Percentiles rank a stretch among this genome's conserved stretches.
Evolutionary conservation across 1,140 invertebrate species (phyloP).

Genomic region (Drosophila repleta): DNA sequence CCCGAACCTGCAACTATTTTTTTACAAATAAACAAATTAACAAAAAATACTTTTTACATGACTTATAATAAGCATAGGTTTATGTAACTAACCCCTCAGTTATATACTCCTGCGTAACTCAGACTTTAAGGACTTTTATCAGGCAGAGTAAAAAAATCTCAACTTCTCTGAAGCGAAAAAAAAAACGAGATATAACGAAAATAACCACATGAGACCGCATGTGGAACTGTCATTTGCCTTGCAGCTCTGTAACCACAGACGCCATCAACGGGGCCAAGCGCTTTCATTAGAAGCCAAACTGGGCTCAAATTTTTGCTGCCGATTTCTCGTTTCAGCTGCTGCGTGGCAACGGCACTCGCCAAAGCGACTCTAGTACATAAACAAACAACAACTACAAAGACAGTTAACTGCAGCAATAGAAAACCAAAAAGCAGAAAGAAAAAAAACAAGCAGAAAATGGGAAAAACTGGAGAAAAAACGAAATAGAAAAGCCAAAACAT

Average conservation of each 20-base stretch:
- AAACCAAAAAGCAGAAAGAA: background rate
- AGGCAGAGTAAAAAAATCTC: background rate
- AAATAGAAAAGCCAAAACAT: constrained; percentile 44
- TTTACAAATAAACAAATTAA: too few relatives aligned
- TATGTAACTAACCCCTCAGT: too few relatives aligned
- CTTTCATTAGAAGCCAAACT: constrained; percentile 77
- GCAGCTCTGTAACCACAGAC: constrained; percentile 50
- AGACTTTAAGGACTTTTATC: background rate
- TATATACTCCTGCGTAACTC: too few relatives aligned
- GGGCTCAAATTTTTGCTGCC: constrained; percentile 48
- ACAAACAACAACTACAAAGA: constrained; percentile 62
- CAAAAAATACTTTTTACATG: too few relatives aligned
- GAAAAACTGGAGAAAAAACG: background rate
- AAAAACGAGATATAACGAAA: background rate
- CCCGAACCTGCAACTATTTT: too few relatives aligned
- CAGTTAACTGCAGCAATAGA: constrained; percentile 45
- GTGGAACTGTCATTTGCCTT: constrained; percentile 43
- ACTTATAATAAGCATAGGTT: too few relatives aligned
- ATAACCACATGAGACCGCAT: constrained; percentile 28
- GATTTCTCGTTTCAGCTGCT: constrained; percentile 37
- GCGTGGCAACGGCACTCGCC: constrained; percentile 19
- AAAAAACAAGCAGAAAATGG: constrained; percentile 10
- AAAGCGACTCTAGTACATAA: constrained; percentile 65
- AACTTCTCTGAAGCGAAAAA: too few relatives aligned
- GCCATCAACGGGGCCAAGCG: constrained; percentile 51